Evolutionary conservation across 2,888 invertebrate genomes (phyloP), one percentile per base, ranked within the genome.

Genomic region (Tenthredo amoena): DNA sequence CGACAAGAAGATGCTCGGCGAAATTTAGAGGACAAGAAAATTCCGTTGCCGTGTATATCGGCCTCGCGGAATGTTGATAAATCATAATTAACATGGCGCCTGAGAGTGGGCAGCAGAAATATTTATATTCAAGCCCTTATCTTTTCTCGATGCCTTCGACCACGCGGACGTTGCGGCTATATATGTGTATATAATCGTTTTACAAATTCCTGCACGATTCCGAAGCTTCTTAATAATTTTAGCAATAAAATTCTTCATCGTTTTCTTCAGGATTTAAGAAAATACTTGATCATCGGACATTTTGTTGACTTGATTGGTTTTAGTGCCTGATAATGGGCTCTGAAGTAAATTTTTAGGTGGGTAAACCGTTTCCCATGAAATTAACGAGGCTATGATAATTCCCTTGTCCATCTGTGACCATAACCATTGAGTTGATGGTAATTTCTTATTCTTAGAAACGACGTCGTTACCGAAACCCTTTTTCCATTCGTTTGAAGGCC

Each of bases 401-500:
- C 62, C 62, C 21, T n/a, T 71, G 31, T n/a, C 18, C 15, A 34
- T 71, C 71, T 26, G 21, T 26, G 43, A 47, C 12, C 40, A 76
- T 76, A 21, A 74, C 74, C 9, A n/a, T 31, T 18, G 5, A 31
- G 18, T 55, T 34, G 31, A 50, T n/a, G 47, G 31, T 76, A 31
- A 71, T 71, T 43, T 21, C n/a, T 43, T 15, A 21, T 74, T 74
- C 74, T 43, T 10, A 76, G 77, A 77, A 77, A 77, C 55, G 50
- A 77, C 77, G 47, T 71, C 71, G n/a, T 77, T 50, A 50, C 47
- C 77, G 18, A 50, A 77, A 77, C 77, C 40, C 77, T 77, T 77
- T 77, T 77, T 77, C 77, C 31, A 50, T 15, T 15, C 55, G 77
- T 21, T 76, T 50, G 47, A 76, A 76, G 76, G 76, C 68, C 68